Conservation (phyloP, 2,113 vertebrate genomes). For the Microcebus lehilahytsara region DNA sequence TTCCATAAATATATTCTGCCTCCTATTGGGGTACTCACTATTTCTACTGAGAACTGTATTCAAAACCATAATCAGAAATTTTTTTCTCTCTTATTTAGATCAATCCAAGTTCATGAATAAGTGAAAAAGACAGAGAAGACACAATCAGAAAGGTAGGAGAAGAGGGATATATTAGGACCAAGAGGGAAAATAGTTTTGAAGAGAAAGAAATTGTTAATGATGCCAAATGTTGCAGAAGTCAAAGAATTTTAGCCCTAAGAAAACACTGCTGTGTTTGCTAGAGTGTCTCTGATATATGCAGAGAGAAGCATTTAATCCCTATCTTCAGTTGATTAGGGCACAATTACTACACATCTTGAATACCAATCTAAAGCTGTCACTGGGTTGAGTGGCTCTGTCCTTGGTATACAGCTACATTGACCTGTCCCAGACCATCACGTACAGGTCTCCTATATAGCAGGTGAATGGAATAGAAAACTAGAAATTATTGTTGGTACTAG, state of each 20-base stretch:
- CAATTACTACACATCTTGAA: not conserved
- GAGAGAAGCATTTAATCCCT: not conserved
- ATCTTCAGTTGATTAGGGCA: not conserved
- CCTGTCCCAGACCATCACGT: not conserved
- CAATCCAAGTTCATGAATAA: not conserved
- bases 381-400: not conserved
- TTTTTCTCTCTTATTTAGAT: slow-evolving; percentile 28
- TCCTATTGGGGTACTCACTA: not conserved
- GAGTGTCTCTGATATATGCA: not conserved
- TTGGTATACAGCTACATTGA: not conserved
- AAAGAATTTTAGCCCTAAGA: not conserved
- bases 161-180: not conserved
- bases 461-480: not conserved
- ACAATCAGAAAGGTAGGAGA: not conserved
- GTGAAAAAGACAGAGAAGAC: not conserved
- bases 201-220: not conserved
- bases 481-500: not conserved
- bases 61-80: not conserved
- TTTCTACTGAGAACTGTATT: not conserved
- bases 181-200: not conserved
- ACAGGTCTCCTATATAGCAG: not conserved
- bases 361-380: not conserved
- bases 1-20: not conserved
- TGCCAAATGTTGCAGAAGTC: not conserved
- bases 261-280: not conserved